phyloP scores from a whole-genome alignment of 2,888 invertebrate genomes.

The Myopa testacea region DNA sequence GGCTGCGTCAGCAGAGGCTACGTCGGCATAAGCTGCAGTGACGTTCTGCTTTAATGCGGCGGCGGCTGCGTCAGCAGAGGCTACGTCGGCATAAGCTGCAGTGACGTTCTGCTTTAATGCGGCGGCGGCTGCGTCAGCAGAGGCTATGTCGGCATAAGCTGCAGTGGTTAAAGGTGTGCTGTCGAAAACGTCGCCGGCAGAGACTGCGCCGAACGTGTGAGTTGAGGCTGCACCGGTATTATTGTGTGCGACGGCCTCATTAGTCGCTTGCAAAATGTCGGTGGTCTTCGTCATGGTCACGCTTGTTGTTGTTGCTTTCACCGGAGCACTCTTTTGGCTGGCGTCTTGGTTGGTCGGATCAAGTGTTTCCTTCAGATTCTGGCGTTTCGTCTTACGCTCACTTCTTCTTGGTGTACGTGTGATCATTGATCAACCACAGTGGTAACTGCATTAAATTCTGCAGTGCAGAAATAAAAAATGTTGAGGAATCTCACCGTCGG shows the following conservation, averaged over 20 bases:
- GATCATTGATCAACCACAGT: background rate
- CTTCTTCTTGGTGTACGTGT: constrained; percentile 6
- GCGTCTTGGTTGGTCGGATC: background rate
- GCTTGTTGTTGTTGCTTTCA: background rate
- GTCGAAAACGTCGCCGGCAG: background rate
- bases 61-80: too few species aligned
- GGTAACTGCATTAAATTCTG: too few species aligned
- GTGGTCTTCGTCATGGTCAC: background rate
- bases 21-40: too few species aligned
- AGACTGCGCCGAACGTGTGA: background rate
- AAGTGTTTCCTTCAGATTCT: background rate
- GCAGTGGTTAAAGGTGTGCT: background rate
- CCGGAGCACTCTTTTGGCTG: too few species aligned
- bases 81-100: background rate
- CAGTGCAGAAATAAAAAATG: too few species aligned
- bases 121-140: background rate
- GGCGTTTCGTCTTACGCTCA: background rate
- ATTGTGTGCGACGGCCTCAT: background rate
- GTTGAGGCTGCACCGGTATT: background rate
- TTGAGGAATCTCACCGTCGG: too few species aligned
- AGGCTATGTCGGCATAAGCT: background rate
- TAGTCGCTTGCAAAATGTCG: background rate
- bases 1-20: too few species aligned
- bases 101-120: background rate
- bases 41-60: too few species aligned